Conservation (phyloP, 2,888 invertebrate species). For the Drosophila algonquin region DNA sequence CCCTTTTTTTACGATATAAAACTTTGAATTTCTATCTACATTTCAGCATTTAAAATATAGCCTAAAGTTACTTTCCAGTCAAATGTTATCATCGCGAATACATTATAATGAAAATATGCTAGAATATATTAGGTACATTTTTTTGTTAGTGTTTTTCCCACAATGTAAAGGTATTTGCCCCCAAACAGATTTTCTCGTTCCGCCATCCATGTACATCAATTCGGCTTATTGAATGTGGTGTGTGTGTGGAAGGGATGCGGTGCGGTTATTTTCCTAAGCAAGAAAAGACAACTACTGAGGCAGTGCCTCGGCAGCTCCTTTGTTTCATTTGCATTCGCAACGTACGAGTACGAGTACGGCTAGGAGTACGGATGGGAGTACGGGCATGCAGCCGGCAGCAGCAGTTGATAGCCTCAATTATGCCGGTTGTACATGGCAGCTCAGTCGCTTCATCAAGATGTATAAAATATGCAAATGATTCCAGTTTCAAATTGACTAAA, state of each 20-base stretch:
- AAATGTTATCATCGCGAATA: neutral
- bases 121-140: neutral
- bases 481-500: constrained; percentile 55
- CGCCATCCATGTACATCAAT: neutral
- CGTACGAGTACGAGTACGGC: constrained; percentile 19
- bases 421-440: constrained; percentile 35
- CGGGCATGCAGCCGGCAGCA: constrained; percentile 6
- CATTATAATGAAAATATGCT: neutral
- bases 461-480: constrained; percentile 71
- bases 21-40: neutral
- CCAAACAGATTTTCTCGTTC: neutral
- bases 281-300: neutral
- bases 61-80: neutral
- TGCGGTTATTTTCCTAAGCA: neutral
- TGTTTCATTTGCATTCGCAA: constrained; percentile 55
- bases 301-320: neutral
- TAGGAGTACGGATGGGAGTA: constrained; percentile 13
- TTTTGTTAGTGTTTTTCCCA: neutral
- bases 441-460: constrained; percentile 44
- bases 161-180: neutral
- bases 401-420: constrained; percentile 67
- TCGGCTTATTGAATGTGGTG: neutral
- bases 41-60: neutral
- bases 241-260: neutral
- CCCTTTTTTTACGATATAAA: neutral